Conservation (phyloP, 1,140 invertebrate genomes). For the Brachionus calyciflorus region DNA sequence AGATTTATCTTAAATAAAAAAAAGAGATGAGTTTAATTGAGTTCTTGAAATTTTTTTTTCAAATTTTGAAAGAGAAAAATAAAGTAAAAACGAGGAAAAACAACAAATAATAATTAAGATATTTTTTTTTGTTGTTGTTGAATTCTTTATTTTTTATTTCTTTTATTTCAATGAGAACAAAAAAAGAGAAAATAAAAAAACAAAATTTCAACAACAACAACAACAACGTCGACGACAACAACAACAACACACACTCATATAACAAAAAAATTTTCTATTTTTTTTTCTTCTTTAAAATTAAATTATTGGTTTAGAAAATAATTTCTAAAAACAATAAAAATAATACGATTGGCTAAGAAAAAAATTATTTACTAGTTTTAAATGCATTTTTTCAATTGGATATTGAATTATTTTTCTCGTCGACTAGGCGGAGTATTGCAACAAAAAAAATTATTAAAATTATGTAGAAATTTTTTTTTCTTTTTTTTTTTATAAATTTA, state of each 20-base stretch:
- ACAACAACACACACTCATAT: not conserved
- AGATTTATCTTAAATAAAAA: not conserved
- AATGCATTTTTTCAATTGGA: no score
- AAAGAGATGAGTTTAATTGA: constrained; percentile 36
- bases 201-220: constrained; percentile 42
- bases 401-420: not conserved
- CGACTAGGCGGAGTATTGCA: not conserved
- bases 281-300: constrained; percentile 10
- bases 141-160: constrained; percentile 17
- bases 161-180: constrained; percentile 43
- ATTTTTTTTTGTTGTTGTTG: constrained; percentile 23
- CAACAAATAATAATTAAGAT: constrained; percentile 43
- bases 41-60: constrained; percentile 38
- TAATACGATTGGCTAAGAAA: not conserved
- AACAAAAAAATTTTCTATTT: not conserved
- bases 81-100: not conserved
- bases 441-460: no score
- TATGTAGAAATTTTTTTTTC: not conserved
- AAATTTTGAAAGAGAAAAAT: no score
- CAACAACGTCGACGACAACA: constrained; percentile 31
- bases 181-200: constrained; percentile 42
- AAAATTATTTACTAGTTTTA: no score
- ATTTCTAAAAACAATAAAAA: not conserved
- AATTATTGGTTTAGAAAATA: constrained; percentile 4
- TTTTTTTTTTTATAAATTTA: constrained; percentile 18